These are phyloP conservation scores for Eustalomyia histrio DNA, from an alignment of 2,888 invertebrate species.

Conservation along the genomic window DNA sequence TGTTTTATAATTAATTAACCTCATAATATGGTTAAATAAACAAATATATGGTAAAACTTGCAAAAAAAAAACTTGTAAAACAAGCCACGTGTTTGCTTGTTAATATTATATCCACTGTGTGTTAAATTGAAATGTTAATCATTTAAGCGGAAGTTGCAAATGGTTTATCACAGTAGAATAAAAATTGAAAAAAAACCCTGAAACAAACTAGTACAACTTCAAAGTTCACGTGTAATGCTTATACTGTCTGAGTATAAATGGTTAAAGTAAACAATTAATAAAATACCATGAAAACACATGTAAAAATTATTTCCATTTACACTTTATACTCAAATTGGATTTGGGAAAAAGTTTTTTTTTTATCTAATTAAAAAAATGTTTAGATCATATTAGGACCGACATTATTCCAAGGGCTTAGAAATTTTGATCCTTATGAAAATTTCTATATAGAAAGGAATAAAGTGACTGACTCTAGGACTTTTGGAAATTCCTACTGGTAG, in stretches of 20 bases:
- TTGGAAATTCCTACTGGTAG: too few relatives aligned
- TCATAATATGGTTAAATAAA: slow-evolving; percentile 21
- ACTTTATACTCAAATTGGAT: not conserved
- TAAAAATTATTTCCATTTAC: slow-evolving; percentile 2
- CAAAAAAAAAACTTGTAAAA: not conserved
- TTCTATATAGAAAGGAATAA: too few relatives aligned
- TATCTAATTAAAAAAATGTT: too few relatives aligned
- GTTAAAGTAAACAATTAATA: slow-evolving; percentile 37
- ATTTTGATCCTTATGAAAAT: too few relatives aligned
- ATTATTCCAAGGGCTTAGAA: too few relatives aligned
- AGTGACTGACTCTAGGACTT: too few relatives aligned
- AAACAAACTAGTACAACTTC: not conserved
- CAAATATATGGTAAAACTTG: not conserved
- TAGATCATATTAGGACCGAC: too few relatives aligned
- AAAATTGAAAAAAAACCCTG: too few relatives aligned
- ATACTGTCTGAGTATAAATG: slow-evolving; percentile 1
- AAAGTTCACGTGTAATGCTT: slow-evolving; percentile 1
- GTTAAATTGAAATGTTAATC: slow-evolving; percentile 60
- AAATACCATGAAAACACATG: slow-evolving; percentile 38
- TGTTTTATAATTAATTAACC: slow-evolving; percentile 53
- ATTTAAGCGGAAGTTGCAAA: slow-evolving; percentile 40
- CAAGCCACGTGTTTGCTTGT: not conserved
- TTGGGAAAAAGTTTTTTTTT: not conserved
- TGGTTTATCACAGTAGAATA: slow-evolving; percentile 15
- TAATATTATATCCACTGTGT: not conserved